Conservation (phyloP, 2,888 invertebrate species). For the Himalopsyche japonica region DNA sequence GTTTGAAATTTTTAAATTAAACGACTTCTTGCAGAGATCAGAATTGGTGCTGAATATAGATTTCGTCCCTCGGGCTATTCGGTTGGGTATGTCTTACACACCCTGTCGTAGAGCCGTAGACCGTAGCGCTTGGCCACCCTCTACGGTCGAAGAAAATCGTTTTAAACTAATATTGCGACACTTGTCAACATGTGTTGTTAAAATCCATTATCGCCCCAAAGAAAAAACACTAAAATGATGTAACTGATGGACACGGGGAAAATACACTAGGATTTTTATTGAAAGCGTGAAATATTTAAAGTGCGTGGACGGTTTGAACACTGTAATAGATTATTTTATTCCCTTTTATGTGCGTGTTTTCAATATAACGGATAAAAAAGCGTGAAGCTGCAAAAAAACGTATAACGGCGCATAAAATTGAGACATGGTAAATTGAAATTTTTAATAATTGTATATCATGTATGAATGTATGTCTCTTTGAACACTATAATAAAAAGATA, state of each 20-base stretch:
- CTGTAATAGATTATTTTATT: neutral
- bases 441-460: too few relatives aligned
- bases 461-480: too few relatives aligned
- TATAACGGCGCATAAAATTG: too few relatives aligned
- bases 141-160: neutral
- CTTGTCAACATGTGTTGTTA: slow-evolving; percentile 41
- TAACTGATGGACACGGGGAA: slow-evolving; percentile 9
- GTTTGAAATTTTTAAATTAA: neutral
- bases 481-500: too few relatives aligned
- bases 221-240: slow-evolving; percentile 16
- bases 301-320: neutral
- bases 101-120: slow-evolving; percentile 43
- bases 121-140: slow-evolving; percentile 40
- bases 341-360: neutral
- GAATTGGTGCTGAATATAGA: slow-evolving; percentile 56
- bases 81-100: slow-evolving; percentile 52
- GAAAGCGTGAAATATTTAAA: neutral
- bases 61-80: slow-evolving; percentile 54
- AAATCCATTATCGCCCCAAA: slow-evolving; percentile 38
- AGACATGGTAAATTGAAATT: too few relatives aligned
- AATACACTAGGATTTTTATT: neutral
- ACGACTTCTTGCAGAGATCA: slow-evolving; percentile 42
- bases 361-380: too few relatives aligned
- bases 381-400: too few relatives aligned
- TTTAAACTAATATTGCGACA: slow-evolving; percentile 40